These are phyloP conservation scores for Podarcis siculus DNA, from an alignment of 2,797 vertebrate species.

Conservation along the genomic window DNA sequence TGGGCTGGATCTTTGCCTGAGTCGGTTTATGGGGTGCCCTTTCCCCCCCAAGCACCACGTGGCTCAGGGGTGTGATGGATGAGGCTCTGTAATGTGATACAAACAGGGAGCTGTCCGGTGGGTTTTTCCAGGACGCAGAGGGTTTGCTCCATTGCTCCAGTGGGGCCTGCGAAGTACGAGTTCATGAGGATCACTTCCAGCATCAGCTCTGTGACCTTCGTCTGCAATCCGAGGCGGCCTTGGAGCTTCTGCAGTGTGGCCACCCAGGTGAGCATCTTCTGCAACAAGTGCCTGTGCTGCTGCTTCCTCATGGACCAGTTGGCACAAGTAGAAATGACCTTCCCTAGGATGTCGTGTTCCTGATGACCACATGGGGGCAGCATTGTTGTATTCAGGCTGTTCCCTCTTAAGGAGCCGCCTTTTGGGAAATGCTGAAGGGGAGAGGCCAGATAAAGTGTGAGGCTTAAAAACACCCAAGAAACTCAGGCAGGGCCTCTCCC, in stretches of 20 bases:
- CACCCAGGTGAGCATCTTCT: constrained; percentile 78
- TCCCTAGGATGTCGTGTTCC: constrained; percentile 26
- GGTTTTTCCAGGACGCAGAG: constrained; percentile 69
- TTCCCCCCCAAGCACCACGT: not conserved
- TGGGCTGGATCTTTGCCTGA: not conserved
- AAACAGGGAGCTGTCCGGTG: constrained; percentile 4
- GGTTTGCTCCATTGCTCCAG: constrained; percentile 69
- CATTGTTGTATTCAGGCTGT: constrained; percentile 45
- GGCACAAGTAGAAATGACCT: not conserved
- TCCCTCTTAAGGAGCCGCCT: too few species aligned
- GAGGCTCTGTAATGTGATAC: not conserved
- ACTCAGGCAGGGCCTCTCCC: not conserved
- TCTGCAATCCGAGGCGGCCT: constrained; percentile 70
- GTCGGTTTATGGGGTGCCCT: not conserved
- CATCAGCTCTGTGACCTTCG: constrained; percentile 76
- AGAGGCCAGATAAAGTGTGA: not conserved
- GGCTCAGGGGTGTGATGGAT: not conserved
- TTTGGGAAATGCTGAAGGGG: not conserved
- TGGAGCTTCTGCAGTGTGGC: constrained; percentile 77
- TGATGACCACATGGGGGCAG: constrained; percentile 74
- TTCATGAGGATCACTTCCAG: constrained; percentile 60
- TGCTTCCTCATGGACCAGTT: not conserved
- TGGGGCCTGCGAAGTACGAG: constrained; percentile 55
- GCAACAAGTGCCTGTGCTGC: not conserved
- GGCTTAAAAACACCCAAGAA: not conserved